Evolutionary conservation across 2,888 invertebrate species (phyloP).

Genomic region (Marasmarcha lunaedactyla): DNA sequence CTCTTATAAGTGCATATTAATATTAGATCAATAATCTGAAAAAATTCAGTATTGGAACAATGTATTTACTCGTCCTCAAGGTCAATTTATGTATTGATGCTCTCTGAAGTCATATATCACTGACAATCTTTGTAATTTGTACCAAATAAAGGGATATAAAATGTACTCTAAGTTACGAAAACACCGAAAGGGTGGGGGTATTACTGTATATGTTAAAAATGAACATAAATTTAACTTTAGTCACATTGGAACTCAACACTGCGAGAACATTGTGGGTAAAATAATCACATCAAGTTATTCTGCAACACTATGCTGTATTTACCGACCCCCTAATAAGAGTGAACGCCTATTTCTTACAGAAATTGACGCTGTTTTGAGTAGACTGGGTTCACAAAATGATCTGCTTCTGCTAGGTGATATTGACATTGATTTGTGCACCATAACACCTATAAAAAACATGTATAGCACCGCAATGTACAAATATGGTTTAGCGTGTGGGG

Average conservation of each 20-base stretch:
- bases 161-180: slow-evolving; percentile 11
- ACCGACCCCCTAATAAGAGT: background rate
- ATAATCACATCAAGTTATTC: slow-evolving; percentile 1
- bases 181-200: background rate
- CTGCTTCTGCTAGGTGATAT: background rate
- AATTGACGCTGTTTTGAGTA: too few relatives aligned
- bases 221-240: background rate
- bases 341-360: background rate
- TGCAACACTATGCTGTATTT: background rate
- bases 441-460: too few relatives aligned
- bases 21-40: slow-evolving; percentile 9
- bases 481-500: background rate
- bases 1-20: slow-evolving; percentile 7
- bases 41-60: slow-evolving; percentile 6
- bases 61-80: slow-evolving; percentile 3
- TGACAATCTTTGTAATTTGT: slow-evolving; percentile 8
- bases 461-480: background rate
- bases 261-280: background rate
- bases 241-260: background rate
- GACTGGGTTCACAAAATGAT: too few relatives aligned
- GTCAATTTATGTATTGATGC: slow-evolving; percentile 9
- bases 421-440: background rate
- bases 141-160: slow-evolving; percentile 12
- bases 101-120: slow-evolving; percentile 14
- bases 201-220: background rate